phyloP scores from a whole-genome alignment of 2,113 vertebrate species.

The Calidris pugnax region DNA sequence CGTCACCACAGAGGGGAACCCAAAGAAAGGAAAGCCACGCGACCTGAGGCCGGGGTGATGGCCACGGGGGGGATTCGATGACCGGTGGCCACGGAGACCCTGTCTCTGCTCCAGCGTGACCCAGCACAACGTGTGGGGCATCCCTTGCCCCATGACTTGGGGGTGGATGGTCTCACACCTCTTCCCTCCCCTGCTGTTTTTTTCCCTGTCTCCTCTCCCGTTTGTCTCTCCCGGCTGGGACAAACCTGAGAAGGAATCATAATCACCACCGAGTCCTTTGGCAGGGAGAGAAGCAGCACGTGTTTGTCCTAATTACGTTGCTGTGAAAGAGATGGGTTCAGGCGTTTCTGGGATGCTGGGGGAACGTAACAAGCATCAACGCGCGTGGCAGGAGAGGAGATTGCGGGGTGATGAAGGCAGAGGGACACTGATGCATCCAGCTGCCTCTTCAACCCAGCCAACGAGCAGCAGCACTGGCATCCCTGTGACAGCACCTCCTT shows the following conservation, averaged over 20 bases:
- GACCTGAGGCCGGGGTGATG: neutral
- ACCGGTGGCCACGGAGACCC: neutral
- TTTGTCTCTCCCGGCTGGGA: no score
- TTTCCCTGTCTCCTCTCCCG: rapidly evolving
- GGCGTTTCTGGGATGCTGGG: neutral
- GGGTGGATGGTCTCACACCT: rapidly evolving
- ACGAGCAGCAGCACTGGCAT: neutral
- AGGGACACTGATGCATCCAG: neutral
- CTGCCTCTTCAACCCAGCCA: neutral
- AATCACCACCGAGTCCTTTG: neutral
- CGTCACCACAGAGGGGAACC: rapidly evolving
- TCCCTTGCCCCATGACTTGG: neutral
- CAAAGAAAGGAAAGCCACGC: rapidly evolving
- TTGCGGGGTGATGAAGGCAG: rapidly evolving
- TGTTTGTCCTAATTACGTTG: neutral
- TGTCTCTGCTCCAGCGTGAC: neutral
- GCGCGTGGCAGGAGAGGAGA: neutral
- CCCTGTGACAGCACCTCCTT: neutral
- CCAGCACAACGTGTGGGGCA: rapidly evolving
- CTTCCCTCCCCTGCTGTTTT: neutral
- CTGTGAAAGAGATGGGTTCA: neutral
- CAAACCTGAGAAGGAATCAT: neutral
- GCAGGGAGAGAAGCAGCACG: neutral
- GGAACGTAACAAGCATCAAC: neutral
- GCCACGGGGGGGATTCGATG: rapidly evolving